A percentile compares a stretch with the other conserved stretches of the same genome.
phyloP scores from a whole-genome alignment of 2,797 vertebrate species.

The Epinephelus coioides region DNA sequence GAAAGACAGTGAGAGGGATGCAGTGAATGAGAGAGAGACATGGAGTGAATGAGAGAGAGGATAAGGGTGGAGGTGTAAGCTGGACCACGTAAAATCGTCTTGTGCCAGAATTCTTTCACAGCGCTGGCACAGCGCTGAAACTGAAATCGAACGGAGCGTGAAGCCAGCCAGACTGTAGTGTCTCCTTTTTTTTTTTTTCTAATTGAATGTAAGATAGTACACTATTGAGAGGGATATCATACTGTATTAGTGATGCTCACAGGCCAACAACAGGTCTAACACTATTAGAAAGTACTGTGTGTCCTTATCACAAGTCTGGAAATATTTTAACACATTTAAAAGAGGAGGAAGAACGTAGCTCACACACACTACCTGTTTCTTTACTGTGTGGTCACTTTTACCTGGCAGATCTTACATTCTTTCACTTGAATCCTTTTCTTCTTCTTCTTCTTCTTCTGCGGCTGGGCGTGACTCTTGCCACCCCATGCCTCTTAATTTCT shows the following conservation, averaged over 20 bases:
- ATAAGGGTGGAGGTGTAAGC: conserved; percentile 74
- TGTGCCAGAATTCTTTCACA: conserved; percentile 67
- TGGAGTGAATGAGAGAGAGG: conserved; percentile 49
- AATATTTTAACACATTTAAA: neutral
- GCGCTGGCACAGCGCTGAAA: conserved; percentile 67
- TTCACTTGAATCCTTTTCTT: neutral
- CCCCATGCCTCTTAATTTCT: neutral
- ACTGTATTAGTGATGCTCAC: neutral
- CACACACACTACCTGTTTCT: neutral
- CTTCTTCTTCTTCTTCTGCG: neutral
- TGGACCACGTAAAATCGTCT: conserved; percentile 65
- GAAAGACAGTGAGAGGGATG: conserved; percentile 35
- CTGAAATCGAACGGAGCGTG: conserved; percentile 55
- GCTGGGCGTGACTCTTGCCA: neutral
- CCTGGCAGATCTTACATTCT: too few species aligned
- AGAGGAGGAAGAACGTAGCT: neutral
- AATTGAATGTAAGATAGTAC: conserved; percentile 21
- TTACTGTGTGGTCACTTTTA: too few species aligned
- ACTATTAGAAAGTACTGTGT: neutral
- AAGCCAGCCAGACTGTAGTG: conserved; percentile 68
- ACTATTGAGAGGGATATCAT: neutral
- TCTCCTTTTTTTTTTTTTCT: conserved; percentile 29
- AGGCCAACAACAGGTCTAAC: neutral
- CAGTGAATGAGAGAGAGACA: conserved; percentile 51
- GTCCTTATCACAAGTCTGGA: neutral